Conservation (phyloP, 2,888 invertebrate species). For the Catocala nupta region DNA sequence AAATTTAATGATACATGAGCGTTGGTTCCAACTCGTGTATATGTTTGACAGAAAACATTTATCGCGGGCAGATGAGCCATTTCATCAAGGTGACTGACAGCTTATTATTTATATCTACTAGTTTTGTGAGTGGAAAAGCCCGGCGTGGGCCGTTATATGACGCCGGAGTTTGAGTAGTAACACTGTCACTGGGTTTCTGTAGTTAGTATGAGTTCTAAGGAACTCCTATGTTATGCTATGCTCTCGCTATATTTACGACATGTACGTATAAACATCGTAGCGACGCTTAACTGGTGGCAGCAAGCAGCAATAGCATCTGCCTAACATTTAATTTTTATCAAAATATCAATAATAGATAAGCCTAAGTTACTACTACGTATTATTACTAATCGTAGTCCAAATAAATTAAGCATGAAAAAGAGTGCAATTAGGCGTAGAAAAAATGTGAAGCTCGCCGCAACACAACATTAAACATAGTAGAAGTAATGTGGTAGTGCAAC, state of each 20-base stretch:
- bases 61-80: background rate
- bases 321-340: too few relatives aligned
- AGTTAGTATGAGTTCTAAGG: too few relatives aligned
- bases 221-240: too few relatives aligned
- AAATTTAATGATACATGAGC: conserved; percentile 28
- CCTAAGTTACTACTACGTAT: too few relatives aligned
- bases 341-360: too few relatives aligned
- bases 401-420: background rate
- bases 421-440: conserved; percentile 32
- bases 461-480: conserved; percentile 71
- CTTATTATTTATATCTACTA: conserved; percentile 5
- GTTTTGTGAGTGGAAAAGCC: background rate
- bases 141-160: too few relatives aligned
- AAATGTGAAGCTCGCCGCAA: conserved; percentile 49
- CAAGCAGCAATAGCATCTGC: too few relatives aligned
- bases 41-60: conserved; percentile 14
- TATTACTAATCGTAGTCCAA: too few relatives aligned
- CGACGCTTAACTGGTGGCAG: too few relatives aligned
- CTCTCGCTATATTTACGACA: background rate
- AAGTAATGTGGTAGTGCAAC: conserved; percentile 71
- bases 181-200: too few relatives aligned
- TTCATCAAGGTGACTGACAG: background rate
- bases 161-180: too few relatives aligned
- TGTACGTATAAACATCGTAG: background rate
- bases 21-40: conserved; percentile 13